Evolutionary conservation across 2,797 vertebrate species (phyloP).

Genomic region (Melopsittacus undulatus): DNA sequence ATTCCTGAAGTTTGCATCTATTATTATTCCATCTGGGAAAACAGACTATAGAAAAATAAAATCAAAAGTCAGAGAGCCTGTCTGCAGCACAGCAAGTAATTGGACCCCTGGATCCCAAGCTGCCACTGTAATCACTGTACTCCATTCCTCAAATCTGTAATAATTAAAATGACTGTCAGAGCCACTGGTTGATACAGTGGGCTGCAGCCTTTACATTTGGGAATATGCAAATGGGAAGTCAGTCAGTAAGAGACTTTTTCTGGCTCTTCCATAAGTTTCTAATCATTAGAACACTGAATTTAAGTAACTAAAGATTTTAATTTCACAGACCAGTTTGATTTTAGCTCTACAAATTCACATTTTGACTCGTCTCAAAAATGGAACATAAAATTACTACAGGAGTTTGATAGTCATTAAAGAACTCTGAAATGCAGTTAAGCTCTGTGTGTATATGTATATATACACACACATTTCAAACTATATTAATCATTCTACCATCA

Average conservation of each 20-base stretch:
- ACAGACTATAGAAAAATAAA: conserved; percentile 14
- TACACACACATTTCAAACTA: neutral
- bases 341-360: neutral
- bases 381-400: neutral
- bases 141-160: conserved; percentile 38
- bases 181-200: neutral
- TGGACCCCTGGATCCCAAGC: conserved; percentile 22
- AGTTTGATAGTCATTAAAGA: neutral
- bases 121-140: conserved; percentile 18
- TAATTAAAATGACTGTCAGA: conserved; percentile 42
- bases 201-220: neutral
- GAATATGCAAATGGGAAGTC: neutral
- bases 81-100: conserved; percentile 24
- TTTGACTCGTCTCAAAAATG: neutral
- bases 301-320: neutral
- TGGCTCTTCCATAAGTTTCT: neutral
- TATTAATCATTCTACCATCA: neutral
- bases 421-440: neutral
- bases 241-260: neutral
- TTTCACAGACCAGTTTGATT: neutral
- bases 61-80: conserved; percentile 37
- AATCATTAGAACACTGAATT: neutral
- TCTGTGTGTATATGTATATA: neutral
- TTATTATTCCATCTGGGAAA: conserved; percentile 32
- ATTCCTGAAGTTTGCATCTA: conserved; percentile 26